Evolutionary conservation across 1,140 invertebrate species (phyloP), one percentile per base, ranked within the genome.

Genomic region (Acromyrmex charruanus): DNA sequence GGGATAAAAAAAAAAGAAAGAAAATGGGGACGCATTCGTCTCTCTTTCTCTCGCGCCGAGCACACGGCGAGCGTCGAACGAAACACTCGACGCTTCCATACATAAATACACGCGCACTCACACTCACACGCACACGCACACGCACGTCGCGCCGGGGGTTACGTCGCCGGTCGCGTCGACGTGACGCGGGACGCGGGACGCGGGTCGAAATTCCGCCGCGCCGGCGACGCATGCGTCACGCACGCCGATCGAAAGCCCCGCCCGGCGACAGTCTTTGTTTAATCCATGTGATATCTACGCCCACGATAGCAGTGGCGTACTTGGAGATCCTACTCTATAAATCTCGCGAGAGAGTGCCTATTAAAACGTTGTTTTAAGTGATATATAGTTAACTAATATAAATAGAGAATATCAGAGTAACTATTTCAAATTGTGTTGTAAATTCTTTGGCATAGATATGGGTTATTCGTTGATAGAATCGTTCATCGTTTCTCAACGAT

Each of bases 211-310:
- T 89, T 92, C 39, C 85, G 51, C 65, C 55, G 31, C 9, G n/a
- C 0, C 14, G 88, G 14, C 14, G 44, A 25, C 93, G 93, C 91
- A 86, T 88, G 93, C 93, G 93, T 65, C 77, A 66, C 44, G 86
- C 65, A 77, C 81, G 80, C 69, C 89, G 89, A 86, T 91, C 92
- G 92, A 95, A 94, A 94, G 94, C 94, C 92, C 94, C 94, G 94
- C 94, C 94, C 93, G 91, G 87, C 88, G 91, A 91, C 90, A 90
- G 91, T 89, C 93, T 94, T 94, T 94, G 93, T 95, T 94, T 93
- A 93, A 94, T 93, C 92, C 91, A 84, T 68, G 39, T 28, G 63
- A 84, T 71, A 92, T 86, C 91, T 90, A 93, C 93, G 93, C 93
- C 94, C 92, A 93, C 91, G 91, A 91, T 44, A 25, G 59, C 69